Evolutionary conservation across 2,888 invertebrate species (phyloP).

Genomic region (Reticulitermes lucifugus): DNA sequence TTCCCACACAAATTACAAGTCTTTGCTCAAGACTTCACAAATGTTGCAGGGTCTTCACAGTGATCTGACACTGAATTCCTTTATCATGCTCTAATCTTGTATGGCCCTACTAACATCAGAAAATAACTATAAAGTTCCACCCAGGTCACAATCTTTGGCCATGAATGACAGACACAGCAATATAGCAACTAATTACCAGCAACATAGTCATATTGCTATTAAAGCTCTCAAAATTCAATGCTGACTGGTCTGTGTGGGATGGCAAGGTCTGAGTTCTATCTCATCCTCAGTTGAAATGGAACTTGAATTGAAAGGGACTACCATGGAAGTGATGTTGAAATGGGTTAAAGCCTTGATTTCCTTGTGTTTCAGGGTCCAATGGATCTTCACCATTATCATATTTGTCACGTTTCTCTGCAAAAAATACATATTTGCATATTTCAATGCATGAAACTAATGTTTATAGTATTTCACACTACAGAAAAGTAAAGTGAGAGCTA

Average conservation of each 20-base stretch:
- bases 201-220: not conserved
- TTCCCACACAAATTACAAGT: no score
- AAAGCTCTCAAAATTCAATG: not conserved
- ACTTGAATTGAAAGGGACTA: slow-evolving; percentile 96
- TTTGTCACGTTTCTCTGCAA: slow-evolving; percentile 89
- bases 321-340: slow-evolving; percentile 82
- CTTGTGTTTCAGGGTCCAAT: slow-evolving; percentile 89
- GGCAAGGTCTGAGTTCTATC: not conserved
- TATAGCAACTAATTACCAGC: not conserved
- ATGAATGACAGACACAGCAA: not conserved
- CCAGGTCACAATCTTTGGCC: not conserved
- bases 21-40: not conserved
- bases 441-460: no score
- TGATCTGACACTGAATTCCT: not conserved
- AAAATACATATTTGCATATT: slow-evolving; percentile 14
- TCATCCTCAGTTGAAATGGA: slow-evolving; percentile 89
- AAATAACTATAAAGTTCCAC: not conserved
- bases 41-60: not conserved
- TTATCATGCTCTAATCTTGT: not conserved
- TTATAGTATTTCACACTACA: no score
- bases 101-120: not conserved
- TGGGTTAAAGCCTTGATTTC: slow-evolving; percentile 76
- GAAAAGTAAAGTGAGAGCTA: no score
- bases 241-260: not conserved
- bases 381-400: slow-evolving; percentile 98